Base-by-base conservation (phyloP, 2,888 invertebrate species). In the Cephus rjabovi region DNA sequence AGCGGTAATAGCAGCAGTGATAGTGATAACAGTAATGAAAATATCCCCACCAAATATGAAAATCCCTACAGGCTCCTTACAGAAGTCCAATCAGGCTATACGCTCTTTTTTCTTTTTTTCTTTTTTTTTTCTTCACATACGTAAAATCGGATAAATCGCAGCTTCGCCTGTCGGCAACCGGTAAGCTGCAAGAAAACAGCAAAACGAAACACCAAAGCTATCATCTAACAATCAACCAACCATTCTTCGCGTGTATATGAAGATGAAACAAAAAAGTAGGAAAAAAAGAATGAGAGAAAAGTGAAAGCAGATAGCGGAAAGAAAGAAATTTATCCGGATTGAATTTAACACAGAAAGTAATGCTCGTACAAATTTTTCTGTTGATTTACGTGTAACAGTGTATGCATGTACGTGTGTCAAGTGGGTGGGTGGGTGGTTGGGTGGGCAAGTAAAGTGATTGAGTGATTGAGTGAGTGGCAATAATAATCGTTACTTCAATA, bases 121-220 rank as follows among this genome's bases (percentile, higher is more conserved):
- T 79, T 34, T 73, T 33, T 33, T 4, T 76, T 78, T 79, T 76
- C 34, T 40, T 73, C 34, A 34, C 40, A 71, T 31, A 33, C 23
- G 23, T 56, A 56, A 56, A 71, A 71, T 34, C 71, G 69, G 71
- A 33, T 76, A 79, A 56, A 82, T 81, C 80, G 80, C 83, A 80
- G 78, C 80, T 81, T 81, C 81, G 82, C 83, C 84, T 81, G 85
- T 86, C 23, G 71, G 85, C 79, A 85, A 83, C 86, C 83, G 82
- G 86, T 85, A 83, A 86, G 84, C 87, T 84, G 82, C 87, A 37
- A 23, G 15, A 40, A 86, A 90, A 89, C 89, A 89, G 89, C 89
- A 90, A 90, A 91, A 87, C 86, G 88, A 81, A 90, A 90, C 90
- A 90, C 87, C 89, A 89, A 31, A 91, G 87, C 90, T 89, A 90